phyloP scores from a whole-genome alignment of 2,113 vertebrate genomes.

The Bubo bubo region DNA sequence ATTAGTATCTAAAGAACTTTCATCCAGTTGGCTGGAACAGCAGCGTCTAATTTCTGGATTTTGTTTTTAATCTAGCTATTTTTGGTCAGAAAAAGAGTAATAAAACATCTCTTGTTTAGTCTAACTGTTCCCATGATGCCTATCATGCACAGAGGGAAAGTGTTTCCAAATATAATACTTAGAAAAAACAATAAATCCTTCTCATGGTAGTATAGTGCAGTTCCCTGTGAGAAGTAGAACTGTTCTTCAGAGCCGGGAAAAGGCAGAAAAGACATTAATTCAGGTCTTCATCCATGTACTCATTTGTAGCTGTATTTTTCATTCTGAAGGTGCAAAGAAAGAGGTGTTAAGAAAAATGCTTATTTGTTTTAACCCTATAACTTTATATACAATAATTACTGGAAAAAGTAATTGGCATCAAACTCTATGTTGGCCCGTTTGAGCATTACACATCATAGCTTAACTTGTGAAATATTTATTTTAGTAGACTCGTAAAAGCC shows the following conservation, averaged over 20 bases:
- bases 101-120: constrained; percentile 16
- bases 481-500: background rate
- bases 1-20: background rate
- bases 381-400: background rate
- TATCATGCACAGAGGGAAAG: background rate
- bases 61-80: background rate
- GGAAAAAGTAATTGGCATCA: background rate
- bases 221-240: background rate
- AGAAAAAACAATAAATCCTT: background rate
- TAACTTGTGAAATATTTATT: background rate
- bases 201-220: background rate
- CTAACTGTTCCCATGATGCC: background rate
- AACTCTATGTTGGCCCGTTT: background rate
- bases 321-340: background rate
- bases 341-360: background rate
- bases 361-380: background rate
- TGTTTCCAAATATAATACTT: background rate
- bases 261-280: background rate
- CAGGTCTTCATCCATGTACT: background rate
- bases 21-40: background rate
- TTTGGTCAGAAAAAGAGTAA: background rate
- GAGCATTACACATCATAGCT: background rate
- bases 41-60: background rate
- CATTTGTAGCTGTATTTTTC: background rate
- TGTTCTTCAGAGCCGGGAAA: background rate